A percentile compares a stretch with the other conserved stretches of the same genome.
These are phyloP conservation scores for Pterostichus madidus DNA, from an alignment of 2,888 invertebrate species.

Conservation along the genomic window DNA sequence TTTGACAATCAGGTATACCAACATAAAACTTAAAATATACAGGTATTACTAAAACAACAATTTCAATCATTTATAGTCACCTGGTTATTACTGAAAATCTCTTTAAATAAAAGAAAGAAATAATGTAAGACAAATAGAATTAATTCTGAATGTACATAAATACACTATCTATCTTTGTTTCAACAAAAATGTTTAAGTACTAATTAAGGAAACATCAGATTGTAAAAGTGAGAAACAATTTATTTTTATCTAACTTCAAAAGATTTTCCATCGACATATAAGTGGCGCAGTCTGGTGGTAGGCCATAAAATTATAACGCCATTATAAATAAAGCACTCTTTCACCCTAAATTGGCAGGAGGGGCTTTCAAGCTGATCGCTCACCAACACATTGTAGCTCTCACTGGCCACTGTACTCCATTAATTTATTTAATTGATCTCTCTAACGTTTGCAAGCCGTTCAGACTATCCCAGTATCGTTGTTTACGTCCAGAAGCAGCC, in stretches of 20 bases:
- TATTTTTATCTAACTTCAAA: neutral
- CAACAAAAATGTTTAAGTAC: too few relatives aligned
- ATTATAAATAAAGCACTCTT: slow-evolving; percentile 61
- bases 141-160: too few relatives aligned
- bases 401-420: slow-evolving; percentile 33
- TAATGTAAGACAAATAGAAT: too few relatives aligned
- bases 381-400: slow-evolving; percentile 15
- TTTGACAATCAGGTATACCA: too few relatives aligned
- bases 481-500: slow-evolving; percentile 55
- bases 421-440: slow-evolving; percentile 65
- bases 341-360: slow-evolving; percentile 58
- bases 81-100: too few relatives aligned
- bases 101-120: too few relatives aligned
- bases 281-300: neutral
- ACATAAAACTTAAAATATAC: too few relatives aligned
- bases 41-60: too few relatives aligned
- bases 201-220: too few relatives aligned
- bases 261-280: neutral
- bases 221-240: neutral
- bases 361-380: slow-evolving; percentile 42
- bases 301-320: slow-evolving; percentile 57
- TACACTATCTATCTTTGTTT: too few relatives aligned
- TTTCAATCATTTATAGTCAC: too few relatives aligned
- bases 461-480: slow-evolving; percentile 51
- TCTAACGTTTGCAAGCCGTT: slow-evolving; percentile 57